Evolutionary conservation across 1,140 invertebrate species (phyloP).

Genomic region (Achatina immaculata): DNA sequence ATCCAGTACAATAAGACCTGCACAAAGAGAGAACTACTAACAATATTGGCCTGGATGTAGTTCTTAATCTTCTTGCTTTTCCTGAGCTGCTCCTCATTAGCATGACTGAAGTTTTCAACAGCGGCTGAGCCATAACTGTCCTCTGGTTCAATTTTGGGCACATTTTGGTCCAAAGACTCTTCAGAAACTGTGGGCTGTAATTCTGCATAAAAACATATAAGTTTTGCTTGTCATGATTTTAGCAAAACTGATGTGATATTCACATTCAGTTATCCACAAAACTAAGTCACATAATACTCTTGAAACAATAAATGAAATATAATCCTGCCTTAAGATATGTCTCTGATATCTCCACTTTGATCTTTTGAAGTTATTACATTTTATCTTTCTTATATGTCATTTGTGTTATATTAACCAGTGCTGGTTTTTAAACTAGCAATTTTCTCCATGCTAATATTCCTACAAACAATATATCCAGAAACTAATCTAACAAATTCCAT

Average conservation of each 20-base stretch:
- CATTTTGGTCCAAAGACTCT: slow-evolving; percentile 17
- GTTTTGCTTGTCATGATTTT: not conserved
- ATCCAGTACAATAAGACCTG: not conserved
- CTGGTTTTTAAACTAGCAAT: no score
- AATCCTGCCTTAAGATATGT: no score
- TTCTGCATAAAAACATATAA: slow-evolving; percentile 48
- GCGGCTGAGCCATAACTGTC: slow-evolving; percentile 53
- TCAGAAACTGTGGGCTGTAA: slow-evolving; percentile 50
- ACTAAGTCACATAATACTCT: no score
- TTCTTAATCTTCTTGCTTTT: slow-evolving; percentile 48
- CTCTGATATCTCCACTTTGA: no score
- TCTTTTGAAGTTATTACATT: no score
- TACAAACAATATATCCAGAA: no score
- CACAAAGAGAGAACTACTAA: slow-evolving; percentile 34
- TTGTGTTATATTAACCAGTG: no score
- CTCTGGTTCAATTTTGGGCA: not conserved
- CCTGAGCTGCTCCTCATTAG: slow-evolving; percentile 54
- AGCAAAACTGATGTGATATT: not conserved
- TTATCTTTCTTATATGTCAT: no score
- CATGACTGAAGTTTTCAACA: slow-evolving; percentile 66
- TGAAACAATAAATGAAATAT: no score
- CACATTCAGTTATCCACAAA: not conserved
- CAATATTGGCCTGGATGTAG: slow-evolving; percentile 63
- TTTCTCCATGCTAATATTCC: no score
- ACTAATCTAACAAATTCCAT: no score